Base-by-base conservation (phyloP, 1,140 invertebrate genomes). In the Zaprionus davidi region DNA sequence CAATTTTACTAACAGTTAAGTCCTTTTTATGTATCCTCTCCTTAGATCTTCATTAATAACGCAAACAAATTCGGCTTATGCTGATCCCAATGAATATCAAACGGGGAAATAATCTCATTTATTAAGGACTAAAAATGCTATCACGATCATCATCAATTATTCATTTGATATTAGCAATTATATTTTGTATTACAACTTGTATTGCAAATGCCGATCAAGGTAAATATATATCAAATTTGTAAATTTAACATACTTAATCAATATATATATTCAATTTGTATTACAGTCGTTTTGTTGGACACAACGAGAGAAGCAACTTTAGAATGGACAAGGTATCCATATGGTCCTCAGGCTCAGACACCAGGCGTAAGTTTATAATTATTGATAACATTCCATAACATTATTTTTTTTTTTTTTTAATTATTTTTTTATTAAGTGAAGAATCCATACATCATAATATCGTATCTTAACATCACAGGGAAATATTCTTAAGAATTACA, bases 271-370 rank as follows among this genome's bases (percentile, higher is more conserved):
- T 13, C 13, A 28, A 13, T 20, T 20, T 6, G 22, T 56, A 34
- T 68, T 75, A n/a, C 41, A 92, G 97, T 98, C 86, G 95, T 98
- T 90, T 95, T 98, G 62, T 93, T 98, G 93, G 97, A 98, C 91
- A 98, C 97, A 70, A 98, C 97, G n/a, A 95, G 95, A 82, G 97
- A 98, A 93, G 95, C 95, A 53, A 96, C 95, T 58, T 93, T 98
- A 67, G 97, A 97, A 91, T 98, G 97, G 97, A 98, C 97, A n/a
- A 94, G 96, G 71, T 98, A 96, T 92, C 97, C 97, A 1, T 98
- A 97, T 91, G 97, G 97, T 81, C 96, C 96, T 24, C 96, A 97
- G 93, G 96, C 97, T 22, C 96, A 95, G 85, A 98, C 97, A 38
- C 97, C 97, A 70, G 97, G 97, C 76, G 96, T 97, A 94, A 95